These are phyloP conservation scores for Rhinolophus ferrumequinum DNA, from an alignment of 2,113 vertebrate genomes.

Conservation along the genomic window DNA sequence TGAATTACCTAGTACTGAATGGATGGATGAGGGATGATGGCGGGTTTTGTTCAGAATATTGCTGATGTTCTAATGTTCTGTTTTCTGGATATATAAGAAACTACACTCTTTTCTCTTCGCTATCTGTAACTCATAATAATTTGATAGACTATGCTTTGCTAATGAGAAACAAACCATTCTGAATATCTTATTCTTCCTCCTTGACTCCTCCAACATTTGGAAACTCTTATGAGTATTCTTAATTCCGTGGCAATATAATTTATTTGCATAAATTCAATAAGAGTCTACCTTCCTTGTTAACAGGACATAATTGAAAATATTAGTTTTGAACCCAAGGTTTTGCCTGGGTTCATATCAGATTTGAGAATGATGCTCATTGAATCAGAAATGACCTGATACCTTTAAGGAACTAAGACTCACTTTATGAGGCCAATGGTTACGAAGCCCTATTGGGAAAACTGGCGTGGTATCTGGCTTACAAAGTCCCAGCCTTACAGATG, in stretches of 20 bases:
- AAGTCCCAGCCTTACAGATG: background rate
- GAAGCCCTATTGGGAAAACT: background rate
- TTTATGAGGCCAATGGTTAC: background rate
- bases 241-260: background rate
- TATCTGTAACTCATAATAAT: background rate
- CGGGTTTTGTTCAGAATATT: background rate
- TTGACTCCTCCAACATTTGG: background rate
- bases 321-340: background rate
- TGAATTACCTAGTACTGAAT: background rate
- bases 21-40: background rate
- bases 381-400: background rate
- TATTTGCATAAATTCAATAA: background rate
- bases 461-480: background rate
- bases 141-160: background rate
- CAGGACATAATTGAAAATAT: background rate
- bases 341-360: background rate
- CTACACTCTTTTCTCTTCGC: background rate
- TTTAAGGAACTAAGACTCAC: background rate
- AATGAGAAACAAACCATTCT: background rate
- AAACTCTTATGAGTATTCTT: background rate
- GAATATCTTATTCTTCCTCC: background rate
- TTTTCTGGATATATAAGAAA: background rate
- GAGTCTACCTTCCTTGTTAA: background rate
- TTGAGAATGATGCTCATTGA: background rate
- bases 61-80: background rate